These are phyloP conservation scores for Antheraea yamamai DNA, from an alignment of 2,888 invertebrate genomes.

Conservation along the genomic window DNA sequence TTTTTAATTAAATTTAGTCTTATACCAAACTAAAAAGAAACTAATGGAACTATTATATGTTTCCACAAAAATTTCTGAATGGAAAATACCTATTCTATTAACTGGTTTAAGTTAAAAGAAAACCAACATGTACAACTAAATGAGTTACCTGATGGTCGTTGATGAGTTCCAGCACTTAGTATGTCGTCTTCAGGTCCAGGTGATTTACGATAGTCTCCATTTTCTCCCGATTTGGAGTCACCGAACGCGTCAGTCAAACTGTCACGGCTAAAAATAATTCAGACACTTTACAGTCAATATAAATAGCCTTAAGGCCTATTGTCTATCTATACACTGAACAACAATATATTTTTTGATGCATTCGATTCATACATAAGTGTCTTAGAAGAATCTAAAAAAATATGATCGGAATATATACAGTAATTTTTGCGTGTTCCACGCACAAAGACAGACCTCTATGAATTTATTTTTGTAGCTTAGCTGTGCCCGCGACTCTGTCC, in stretches of 20 bases:
- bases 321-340: not conserved
- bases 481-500: too few relatives aligned
- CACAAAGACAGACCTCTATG: too few relatives aligned
- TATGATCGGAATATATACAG: too few relatives aligned
- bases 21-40: not conserved
- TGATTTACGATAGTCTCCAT: constrained; percentile 83
- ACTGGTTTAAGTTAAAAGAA: not conserved
- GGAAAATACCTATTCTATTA: too few relatives aligned
- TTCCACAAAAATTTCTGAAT: too few relatives aligned
- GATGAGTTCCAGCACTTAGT: constrained; percentile 75
- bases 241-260: constrained; percentile 88
- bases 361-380: too few relatives aligned
- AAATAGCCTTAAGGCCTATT: not conserved
- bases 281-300: not conserved
- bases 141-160: constrained; percentile 84
- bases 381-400: too few relatives aligned
- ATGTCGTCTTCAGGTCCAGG: constrained; percentile 82
- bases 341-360: too few relatives aligned
- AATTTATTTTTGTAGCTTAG: too few relatives aligned
- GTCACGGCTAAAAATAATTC: constrained; percentile 69
- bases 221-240: constrained; percentile 84
- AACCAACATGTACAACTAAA: not conserved
- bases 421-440: too few relatives aligned
- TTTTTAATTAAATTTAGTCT: too few relatives aligned
- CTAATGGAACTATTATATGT: not conserved